Conservation (phyloP, 2,797 vertebrate genomes). For the Dromococcyx pavoninus region DNA sequence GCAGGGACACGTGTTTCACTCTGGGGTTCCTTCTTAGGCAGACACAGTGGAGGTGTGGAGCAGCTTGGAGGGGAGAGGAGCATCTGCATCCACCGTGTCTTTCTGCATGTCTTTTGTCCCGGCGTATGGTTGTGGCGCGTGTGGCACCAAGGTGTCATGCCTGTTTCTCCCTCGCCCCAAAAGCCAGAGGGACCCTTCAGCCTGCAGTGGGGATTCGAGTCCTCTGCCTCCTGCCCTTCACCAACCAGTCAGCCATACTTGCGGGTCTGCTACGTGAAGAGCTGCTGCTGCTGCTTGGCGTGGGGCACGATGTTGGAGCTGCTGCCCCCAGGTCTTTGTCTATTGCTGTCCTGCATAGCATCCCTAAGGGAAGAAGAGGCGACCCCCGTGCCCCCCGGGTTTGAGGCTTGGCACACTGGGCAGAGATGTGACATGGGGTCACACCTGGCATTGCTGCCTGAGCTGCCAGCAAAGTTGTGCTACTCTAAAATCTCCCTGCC, state of each 20-base stretch:
- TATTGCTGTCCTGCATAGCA: not conserved
- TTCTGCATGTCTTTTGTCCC: not conserved
- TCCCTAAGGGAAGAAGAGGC: not conserved
- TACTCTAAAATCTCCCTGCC: not conserved
- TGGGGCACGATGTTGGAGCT: not conserved
- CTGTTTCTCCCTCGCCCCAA: rapidly evolving
- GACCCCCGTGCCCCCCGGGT: not conserved
- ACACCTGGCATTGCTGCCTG: not conserved
- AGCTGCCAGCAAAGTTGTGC: not conserved
- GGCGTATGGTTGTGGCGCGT: not conserved
- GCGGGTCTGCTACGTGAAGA: not conserved
- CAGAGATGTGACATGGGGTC: not conserved
- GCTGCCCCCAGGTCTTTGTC: constrained; percentile 33
- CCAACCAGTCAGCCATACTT: not conserved
- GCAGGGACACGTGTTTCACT: not conserved
- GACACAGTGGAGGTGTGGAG: too few relatives aligned
- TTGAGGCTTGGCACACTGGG: not conserved
- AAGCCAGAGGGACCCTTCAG: not conserved
- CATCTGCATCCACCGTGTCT: not conserved
- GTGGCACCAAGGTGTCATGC: not conserved
- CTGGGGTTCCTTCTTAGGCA: not conserved
- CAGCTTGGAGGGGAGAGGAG: not conserved
- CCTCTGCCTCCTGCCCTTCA: not conserved
- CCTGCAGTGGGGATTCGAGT: not conserved
- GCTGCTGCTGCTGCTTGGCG: not conserved